These are phyloP conservation scores for Lithophane ornitopus DNA, from an alignment of 2,888 invertebrate genomes.

Conservation along the genomic window DNA sequence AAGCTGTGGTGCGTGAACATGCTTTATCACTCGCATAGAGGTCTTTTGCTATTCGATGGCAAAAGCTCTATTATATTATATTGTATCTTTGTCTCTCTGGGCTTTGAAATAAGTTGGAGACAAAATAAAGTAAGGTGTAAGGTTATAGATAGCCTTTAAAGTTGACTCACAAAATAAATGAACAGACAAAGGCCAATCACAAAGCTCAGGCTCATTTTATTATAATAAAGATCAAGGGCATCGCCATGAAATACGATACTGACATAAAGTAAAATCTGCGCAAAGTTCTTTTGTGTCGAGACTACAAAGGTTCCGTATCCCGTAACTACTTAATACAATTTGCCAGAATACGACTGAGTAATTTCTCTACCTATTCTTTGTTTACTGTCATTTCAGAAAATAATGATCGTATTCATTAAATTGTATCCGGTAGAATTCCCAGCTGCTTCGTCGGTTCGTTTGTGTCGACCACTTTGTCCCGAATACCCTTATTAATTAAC, in stretches of 20 bases:
- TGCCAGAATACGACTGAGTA: slow-evolving; percentile 45
- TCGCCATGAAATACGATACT: slow-evolving; percentile 48
- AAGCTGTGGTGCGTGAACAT: background rate
- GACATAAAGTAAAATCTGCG: slow-evolving; percentile 52
- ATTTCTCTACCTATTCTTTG: slow-evolving; percentile 41
- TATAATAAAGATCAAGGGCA: slow-evolving; percentile 39
- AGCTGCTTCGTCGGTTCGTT: slow-evolving; percentile 40
- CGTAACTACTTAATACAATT: slow-evolving; percentile 55
- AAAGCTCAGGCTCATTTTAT: slow-evolving; percentile 38
- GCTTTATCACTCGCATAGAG: background rate
- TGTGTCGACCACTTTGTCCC: slow-evolving; percentile 47
- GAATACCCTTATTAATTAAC: slow-evolving; percentile 65
- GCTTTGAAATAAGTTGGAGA: background rate
- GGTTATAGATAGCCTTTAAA: slow-evolving; percentile 8
- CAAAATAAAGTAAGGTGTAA: background rate
- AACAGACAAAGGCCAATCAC: slow-evolving; percentile 48
- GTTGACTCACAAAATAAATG: slow-evolving; percentile 19
- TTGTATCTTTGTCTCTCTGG: background rate
- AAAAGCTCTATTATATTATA: too few species aligned
- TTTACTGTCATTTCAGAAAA: slow-evolving; percentile 52
- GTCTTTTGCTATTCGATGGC: background rate
- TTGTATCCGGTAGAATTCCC: slow-evolving; percentile 51
- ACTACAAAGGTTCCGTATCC: slow-evolving; percentile 47
- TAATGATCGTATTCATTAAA: slow-evolving; percentile 63
- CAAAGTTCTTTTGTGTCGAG: slow-evolving; percentile 48